These are phyloP conservation scores for Gymnorhina tibicen DNA, from an alignment of 2,113 vertebrate species.

Conservation along the genomic window DNA sequence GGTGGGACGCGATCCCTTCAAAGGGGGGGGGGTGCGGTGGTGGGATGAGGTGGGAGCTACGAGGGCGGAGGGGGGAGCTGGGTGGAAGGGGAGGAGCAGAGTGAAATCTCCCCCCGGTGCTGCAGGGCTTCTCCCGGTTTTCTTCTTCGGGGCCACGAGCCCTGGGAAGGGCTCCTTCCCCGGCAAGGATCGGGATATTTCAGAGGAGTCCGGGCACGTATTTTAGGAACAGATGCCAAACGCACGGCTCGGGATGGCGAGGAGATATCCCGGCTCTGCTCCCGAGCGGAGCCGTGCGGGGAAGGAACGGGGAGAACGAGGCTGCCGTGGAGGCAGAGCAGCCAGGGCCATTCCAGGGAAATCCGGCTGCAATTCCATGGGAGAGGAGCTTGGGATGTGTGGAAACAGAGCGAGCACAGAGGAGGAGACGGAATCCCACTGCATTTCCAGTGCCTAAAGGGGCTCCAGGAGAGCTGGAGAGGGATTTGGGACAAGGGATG, in stretches of 20 bases:
- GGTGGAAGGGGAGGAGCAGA: background rate
- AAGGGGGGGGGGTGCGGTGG: accelerated
- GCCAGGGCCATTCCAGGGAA: background rate
- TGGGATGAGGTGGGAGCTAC: background rate
- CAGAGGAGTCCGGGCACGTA: background rate
- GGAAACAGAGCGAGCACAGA: background rate
- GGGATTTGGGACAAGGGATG: background rate
- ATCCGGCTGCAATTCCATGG: background rate
- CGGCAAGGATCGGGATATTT: background rate
- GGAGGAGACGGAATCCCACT: background rate
- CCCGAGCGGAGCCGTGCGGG: background rate
- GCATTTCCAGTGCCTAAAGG: accelerated
- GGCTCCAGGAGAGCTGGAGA: background rate
- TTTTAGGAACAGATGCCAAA: background rate
- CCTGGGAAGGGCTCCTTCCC: background rate
- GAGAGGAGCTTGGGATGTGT: background rate
- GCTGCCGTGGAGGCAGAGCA: background rate
- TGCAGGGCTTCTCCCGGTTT: background rate
- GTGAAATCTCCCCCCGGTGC: background rate
- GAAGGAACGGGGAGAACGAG: background rate
- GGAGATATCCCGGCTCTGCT: background rate
- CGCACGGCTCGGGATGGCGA: background rate
- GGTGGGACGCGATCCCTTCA: background rate
- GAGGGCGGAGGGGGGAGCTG: background rate
- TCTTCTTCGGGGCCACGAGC: background rate